These are phyloP conservation scores for Orgyia antiqua DNA, from an alignment of 2,888 invertebrate species.

Conservation along the genomic window DNA sequence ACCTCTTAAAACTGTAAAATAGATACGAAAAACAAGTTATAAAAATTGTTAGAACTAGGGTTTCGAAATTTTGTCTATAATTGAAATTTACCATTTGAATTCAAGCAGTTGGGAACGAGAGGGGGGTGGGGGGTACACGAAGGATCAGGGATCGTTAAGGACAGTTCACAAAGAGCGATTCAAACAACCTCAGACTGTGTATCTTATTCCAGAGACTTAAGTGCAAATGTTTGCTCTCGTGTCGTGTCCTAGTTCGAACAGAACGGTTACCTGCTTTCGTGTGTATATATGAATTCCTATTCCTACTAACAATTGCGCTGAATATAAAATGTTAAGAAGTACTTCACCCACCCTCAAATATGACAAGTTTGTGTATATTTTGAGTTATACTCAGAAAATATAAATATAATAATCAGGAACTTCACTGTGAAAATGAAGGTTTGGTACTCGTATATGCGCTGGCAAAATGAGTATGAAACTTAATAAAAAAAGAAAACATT, in stretches of 20 bases:
- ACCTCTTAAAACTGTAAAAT: conserved; percentile 30
- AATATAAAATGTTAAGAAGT: no score
- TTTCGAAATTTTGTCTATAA: conserved; percentile 25
- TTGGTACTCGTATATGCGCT: no score
- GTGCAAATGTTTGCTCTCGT: conserved; percentile 38
- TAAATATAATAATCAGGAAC: no score
- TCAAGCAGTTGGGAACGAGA: conserved; percentile 40
- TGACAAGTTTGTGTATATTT: no score
- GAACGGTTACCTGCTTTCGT: conserved; percentile 29
- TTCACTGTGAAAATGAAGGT: no score
- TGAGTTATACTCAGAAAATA: no score
- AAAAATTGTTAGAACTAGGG: conserved; percentile 16
- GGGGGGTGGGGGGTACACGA: conserved; percentile 14
- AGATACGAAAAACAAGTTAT: conserved; percentile 27
- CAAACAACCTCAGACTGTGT: conserved; percentile 45
- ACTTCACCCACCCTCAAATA: no score
- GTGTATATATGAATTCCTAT: conserved; percentile 28
- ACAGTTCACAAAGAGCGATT: conserved; percentile 43
- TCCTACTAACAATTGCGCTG: no score
- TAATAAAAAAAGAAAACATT: no score
- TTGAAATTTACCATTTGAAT: conserved; percentile 62
- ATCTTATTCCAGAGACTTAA: conserved; percentile 46
- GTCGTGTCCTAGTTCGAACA: conserved; percentile 23
- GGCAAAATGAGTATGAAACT: no score
- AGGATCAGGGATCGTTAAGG: conserved; percentile 30